These are phyloP conservation scores for Drosophila prostipennis DNA, from an alignment of 2,888 invertebrate species.

Conservation along the genomic window DNA sequence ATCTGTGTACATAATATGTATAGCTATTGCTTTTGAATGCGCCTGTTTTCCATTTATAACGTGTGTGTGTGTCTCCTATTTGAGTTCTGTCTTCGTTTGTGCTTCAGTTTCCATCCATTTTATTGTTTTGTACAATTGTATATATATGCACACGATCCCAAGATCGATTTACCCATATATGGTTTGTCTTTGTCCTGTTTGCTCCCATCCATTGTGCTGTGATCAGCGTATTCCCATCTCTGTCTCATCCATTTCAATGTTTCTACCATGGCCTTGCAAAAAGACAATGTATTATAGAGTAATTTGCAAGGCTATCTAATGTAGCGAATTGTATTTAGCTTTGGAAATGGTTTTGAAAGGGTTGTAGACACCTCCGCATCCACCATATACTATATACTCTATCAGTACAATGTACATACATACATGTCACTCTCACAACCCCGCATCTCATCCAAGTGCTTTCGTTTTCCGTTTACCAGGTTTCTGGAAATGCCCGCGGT, in stretches of 20 bases:
- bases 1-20: slow-evolving; percentile 29
- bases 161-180: slow-evolving; percentile 3
- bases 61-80: slow-evolving; percentile 10
- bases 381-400: slow-evolving; percentile 14
- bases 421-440: background rate
- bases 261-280: slow-evolving; percentile 1
- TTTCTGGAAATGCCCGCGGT: slow-evolving; percentile 88
- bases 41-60: slow-evolving; percentile 36
- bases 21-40: slow-evolving; percentile 46
- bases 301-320: slow-evolving; percentile 3
- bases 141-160: slow-evolving; percentile 3
- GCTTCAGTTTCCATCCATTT: background rate
- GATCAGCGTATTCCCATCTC: background rate
- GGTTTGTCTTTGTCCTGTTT: slow-evolving; percentile 7
- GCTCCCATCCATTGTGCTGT: background rate
- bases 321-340: slow-evolving; percentile 1
- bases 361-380: slow-evolving; percentile 23
- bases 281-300: background rate
- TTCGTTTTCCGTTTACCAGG: slow-evolving; percentile 56
- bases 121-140: slow-evolving; percentile 8
- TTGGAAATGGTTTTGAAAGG: slow-evolving; percentile 1
- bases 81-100: slow-evolving; percentile 36
- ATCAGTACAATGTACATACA: background rate
- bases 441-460: slow-evolving; percentile 8
- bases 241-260: slow-evolving; percentile 17